Evolutionary conservation across 2,113 vertebrate genomes (phyloP).

Genomic region (Datnioides undecimradiatus): DNA sequence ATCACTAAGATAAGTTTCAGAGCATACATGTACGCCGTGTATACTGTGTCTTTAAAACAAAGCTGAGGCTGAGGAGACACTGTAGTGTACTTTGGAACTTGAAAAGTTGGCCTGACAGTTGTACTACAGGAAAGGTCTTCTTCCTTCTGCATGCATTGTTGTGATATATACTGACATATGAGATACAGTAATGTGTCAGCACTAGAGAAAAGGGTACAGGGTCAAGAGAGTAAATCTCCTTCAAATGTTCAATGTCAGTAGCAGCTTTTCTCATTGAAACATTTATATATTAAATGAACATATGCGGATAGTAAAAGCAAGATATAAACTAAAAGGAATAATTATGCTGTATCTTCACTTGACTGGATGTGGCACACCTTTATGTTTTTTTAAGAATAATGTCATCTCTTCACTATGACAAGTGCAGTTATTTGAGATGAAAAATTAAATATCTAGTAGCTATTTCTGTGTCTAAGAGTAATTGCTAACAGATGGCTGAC

Average conservation of each 20-base stretch:
- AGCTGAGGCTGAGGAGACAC: neutral
- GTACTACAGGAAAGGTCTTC: constrained; percentile 21
- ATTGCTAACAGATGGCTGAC: constrained; percentile 34
- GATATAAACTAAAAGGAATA: neutral
- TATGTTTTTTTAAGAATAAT: neutral
- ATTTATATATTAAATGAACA: neutral
- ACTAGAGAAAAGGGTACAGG: constrained; percentile 28
- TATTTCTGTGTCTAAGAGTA: constrained; percentile 7
- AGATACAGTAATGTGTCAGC: constrained; percentile 8
- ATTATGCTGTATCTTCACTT: neutral
- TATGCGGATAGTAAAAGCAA: neutral
- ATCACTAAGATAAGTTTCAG: too few species aligned
- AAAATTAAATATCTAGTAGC: neutral
- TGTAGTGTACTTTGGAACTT: constrained; percentile 5
- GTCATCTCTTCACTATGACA: neutral
- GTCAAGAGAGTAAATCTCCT: neutral
- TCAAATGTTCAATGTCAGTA: neutral
- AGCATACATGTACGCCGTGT: neutral
- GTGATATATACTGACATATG: neutral
- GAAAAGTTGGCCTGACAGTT: constrained; percentile 3
- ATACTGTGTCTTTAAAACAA: constrained; percentile 1
- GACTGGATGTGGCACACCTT: neutral
- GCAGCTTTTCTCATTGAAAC: neutral
- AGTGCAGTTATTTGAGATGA: neutral
- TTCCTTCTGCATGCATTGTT: neutral